Evolutionary conservation across 2,888 invertebrate genomes (phyloP).

Genomic region (Plagodis pulveraria): DNA sequence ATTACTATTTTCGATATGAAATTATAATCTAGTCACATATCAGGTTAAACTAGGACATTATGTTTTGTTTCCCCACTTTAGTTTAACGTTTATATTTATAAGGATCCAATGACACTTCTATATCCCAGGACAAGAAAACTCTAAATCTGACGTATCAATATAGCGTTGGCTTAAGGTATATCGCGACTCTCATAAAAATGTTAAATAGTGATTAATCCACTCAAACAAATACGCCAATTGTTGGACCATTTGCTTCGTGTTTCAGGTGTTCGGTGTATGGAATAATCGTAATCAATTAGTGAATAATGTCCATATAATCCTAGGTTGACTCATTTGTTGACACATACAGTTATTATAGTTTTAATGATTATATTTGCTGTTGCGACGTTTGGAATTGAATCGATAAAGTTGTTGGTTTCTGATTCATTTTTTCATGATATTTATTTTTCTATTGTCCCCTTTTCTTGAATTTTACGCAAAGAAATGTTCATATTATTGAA

Average conservation of each 20-base stretch:
- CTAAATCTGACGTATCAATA: too few species aligned
- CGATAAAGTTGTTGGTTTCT: conserved; percentile 1
- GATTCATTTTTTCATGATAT: not conserved
- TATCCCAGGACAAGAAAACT: too few species aligned
- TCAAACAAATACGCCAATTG: conserved; percentile 19
- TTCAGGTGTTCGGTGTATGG: conserved; percentile 29
- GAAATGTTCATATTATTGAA: too few species aligned
- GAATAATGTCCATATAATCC: conserved; percentile 34
- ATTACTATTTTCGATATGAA: too few species aligned
- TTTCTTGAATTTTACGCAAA: too few species aligned
- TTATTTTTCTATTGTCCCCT: too few species aligned
- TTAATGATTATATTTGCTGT: conserved; percentile 11
- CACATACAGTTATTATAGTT: conserved; percentile 21
- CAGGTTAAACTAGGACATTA: too few species aligned
- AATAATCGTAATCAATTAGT: conserved; percentile 43
- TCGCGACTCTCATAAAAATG: conserved; percentile 9
- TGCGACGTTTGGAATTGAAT: conserved; percentile 6
- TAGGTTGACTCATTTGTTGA: conserved; percentile 39
- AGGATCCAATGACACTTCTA: too few species aligned
- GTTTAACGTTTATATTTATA: too few species aligned
- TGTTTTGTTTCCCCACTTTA: too few species aligned
- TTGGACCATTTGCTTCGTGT: conserved; percentile 17
- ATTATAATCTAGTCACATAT: too few species aligned
- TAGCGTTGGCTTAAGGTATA: too few species aligned
- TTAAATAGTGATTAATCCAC: conserved; percentile 19